Conservation (phyloP, 2,797 vertebrate genomes). For the Rhynchotus rufescens region DNA sequence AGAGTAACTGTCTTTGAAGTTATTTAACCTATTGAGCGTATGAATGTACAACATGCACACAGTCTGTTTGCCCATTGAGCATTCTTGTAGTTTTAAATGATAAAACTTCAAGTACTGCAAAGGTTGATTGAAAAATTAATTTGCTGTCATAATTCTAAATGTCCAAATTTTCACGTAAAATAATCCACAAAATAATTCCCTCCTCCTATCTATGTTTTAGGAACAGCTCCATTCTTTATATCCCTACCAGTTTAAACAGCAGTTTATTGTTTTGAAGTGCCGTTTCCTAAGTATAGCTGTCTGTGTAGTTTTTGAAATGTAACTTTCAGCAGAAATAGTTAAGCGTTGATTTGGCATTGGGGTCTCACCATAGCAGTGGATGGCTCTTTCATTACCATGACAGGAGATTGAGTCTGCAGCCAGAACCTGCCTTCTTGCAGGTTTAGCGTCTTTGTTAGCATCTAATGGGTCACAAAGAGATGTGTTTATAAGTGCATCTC, state of each 20-base stretch:
- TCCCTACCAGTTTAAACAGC: background rate
- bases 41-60: background rate
- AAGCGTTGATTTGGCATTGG: background rate
- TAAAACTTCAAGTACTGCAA: background rate
- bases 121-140: background rate
- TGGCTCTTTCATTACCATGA: background rate
- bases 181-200: background rate
- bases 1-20: constrained; percentile 53
- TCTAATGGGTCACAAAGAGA: background rate
- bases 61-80: background rate
- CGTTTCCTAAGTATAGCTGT: background rate
- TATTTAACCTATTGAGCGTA: constrained; percentile 21
- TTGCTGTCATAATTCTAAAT: background rate
- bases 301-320: background rate
- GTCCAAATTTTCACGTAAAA: background rate
- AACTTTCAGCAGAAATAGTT: background rate
- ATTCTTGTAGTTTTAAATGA: background rate
- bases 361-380: background rate
- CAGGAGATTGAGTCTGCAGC: background rate
- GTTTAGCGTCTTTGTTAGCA: background rate
- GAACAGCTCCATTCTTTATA: background rate
- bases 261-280: background rate
- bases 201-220: background rate
- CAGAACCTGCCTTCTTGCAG: background rate
- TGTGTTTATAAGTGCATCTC: rapidly evolving